Evolutionary conservation across 2,888 invertebrate species (phyloP).

Genomic region (Eupithecia exiguata): DNA sequence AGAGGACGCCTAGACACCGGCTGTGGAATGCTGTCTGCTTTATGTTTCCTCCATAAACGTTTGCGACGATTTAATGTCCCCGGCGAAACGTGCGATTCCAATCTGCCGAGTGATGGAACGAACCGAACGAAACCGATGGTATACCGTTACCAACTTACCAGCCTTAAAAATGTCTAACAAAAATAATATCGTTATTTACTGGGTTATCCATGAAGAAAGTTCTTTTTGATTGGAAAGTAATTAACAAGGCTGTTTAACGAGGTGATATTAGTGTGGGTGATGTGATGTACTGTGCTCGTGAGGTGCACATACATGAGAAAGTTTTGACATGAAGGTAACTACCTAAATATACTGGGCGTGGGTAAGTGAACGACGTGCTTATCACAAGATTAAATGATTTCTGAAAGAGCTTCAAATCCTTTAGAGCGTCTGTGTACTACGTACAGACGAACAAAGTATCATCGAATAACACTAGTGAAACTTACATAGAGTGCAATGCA

Average conservation of each 20-base stretch:
- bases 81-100: constrained; percentile 62
- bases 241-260: constrained; percentile 56
- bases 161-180: constrained; percentile 69
- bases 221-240: constrained; percentile 59
- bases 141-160: constrained; percentile 62
- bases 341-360: background rate
- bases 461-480: background rate
- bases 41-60: constrained; percentile 68
- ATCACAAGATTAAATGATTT: background rate
- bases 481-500: background rate
- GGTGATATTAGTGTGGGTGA: constrained; percentile 39
- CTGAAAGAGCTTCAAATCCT: background rate
- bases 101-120: constrained; percentile 60
- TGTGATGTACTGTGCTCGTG: constrained; percentile 19
- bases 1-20: constrained; percentile 59
- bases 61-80: constrained; percentile 62
- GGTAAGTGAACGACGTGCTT: background rate
- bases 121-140: constrained; percentile 56
- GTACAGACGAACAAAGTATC: background rate
- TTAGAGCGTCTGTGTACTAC: background rate
- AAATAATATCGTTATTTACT: constrained; percentile 68
- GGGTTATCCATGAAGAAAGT: constrained; percentile 57
- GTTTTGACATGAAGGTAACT: background rate
- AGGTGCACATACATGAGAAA: constrained; percentile 4
- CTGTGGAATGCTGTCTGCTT: constrained; percentile 68